Percentiles rank a stretch among this genome's conserved stretches.
These are phyloP conservation scores for Chamaea fasciata DNA, from an alignment of 2,113 vertebrate species.

Conservation along the genomic window DNA sequence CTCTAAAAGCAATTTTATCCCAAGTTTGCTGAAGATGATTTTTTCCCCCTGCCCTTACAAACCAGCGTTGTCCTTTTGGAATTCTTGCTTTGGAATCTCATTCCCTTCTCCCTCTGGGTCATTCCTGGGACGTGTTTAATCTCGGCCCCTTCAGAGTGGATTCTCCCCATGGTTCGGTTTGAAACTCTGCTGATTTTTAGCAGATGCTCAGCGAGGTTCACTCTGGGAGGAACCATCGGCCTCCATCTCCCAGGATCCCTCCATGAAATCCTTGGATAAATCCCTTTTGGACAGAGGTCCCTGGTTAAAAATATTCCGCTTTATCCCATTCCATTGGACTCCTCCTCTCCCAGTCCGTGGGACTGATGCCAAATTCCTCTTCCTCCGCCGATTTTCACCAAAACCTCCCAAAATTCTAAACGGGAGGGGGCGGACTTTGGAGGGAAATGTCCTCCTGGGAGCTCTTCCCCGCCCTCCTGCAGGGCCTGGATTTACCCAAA, in stretches of 20 bases:
- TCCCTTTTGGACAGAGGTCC: not conserved
- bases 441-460: not conserved
- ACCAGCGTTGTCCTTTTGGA: not conserved
- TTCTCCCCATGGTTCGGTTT: not conserved
- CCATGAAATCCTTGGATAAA: not conserved
- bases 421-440: not conserved
- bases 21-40: not conserved
- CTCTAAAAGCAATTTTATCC: not conserved
- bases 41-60: not conserved
- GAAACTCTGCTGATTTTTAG: slow-evolving; percentile 19
- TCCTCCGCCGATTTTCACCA: not conserved
- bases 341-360: not conserved
- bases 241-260: not conserved
- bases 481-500: not conserved
- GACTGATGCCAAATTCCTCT: not conserved
- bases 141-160: not conserved
- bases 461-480: not conserved
- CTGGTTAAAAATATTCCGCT: not conserved
- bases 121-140: not conserved
- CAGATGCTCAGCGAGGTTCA: not conserved
- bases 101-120: not conserved
- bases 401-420: not conserved
- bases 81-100: not conserved
- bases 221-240: not conserved
- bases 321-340: fast-evolving